These are phyloP conservation scores for Atractosteus spatula DNA, from an alignment of 2,113 vertebrate species.

Conservation along the genomic window DNA sequence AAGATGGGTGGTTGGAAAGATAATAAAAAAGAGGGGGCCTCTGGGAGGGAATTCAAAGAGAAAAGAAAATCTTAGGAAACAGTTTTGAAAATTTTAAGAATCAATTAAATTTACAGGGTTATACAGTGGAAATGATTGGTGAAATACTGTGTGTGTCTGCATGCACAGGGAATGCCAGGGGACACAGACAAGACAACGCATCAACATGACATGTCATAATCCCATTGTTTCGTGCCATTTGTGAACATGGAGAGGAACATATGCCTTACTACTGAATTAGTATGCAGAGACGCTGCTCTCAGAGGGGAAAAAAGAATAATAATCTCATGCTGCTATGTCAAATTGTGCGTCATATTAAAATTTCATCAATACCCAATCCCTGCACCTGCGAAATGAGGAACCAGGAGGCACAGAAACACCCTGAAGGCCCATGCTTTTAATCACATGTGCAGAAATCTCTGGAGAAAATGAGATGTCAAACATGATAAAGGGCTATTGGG, in stretches of 20 bases:
- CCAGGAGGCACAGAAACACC: not conserved
- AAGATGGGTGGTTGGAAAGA: no score
- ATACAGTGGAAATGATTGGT: not conserved
- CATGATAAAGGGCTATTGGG: not conserved
- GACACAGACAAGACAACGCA: not conserved
- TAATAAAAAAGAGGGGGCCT: no score
- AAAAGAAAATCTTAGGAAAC: no score
- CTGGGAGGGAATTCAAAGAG: no score
- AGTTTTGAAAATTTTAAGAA: no score
- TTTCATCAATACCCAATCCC: not conserved
- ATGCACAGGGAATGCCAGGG: not conserved
- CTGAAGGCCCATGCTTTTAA: not conserved
- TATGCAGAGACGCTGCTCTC: not conserved
- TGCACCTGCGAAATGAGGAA: conserved; percentile 9
- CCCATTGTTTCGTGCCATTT: conserved; percentile 6
- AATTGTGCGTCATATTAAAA: not conserved
- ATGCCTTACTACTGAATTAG: conserved; percentile 2
- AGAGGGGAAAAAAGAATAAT: not conserved
- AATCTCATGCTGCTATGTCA: conserved; percentile 1
- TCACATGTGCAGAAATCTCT: not conserved
- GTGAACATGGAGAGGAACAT: not conserved
- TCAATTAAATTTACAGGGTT: no score
- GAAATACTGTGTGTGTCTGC: no score
- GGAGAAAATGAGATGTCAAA: not conserved
- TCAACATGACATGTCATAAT: not conserved